A percentile compares a stretch with the other conserved stretches of the same genome.
These are phyloP conservation scores for Megaceryle maxima DNA, from an alignment of 2,113 vertebrate genomes.

Conservation along the genomic window DNA sequence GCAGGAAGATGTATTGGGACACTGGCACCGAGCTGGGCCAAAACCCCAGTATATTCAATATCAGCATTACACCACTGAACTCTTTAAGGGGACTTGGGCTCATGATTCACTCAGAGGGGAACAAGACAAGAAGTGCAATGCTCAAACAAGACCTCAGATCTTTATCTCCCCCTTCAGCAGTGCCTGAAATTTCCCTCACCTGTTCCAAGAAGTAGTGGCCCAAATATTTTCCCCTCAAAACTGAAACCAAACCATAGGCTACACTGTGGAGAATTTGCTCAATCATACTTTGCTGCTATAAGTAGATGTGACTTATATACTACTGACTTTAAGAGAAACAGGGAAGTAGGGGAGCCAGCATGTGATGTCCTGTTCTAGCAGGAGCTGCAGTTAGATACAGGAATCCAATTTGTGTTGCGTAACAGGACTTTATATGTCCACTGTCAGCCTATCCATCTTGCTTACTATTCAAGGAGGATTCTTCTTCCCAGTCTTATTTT, in stretches of 20 bases:
- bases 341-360: slow-evolving; percentile 22
- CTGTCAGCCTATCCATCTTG: neutral
- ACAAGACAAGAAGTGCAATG: neutral
- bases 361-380: neutral
- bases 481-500: neutral
- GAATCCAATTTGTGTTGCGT: neutral
- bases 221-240: neutral
- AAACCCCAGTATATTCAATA: neutral
- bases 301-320: neutral
- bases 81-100: neutral
- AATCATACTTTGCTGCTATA: neutral
- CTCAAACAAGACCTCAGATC: neutral
- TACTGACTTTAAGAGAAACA: slow-evolving; percentile 14
- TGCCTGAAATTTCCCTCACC: neutral
- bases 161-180: neutral
- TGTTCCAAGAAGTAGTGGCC: neutral
- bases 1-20: neutral
- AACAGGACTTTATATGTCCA: neutral
- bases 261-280: neutral
- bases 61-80: neutral
- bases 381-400: neutral
- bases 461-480: neutral
- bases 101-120: neutral
- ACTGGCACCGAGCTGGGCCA: neutral
- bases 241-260: neutral